phyloP scores from a whole-genome alignment of 2,888 invertebrate genomes.

The Platycheirus albimanus region DNA sequence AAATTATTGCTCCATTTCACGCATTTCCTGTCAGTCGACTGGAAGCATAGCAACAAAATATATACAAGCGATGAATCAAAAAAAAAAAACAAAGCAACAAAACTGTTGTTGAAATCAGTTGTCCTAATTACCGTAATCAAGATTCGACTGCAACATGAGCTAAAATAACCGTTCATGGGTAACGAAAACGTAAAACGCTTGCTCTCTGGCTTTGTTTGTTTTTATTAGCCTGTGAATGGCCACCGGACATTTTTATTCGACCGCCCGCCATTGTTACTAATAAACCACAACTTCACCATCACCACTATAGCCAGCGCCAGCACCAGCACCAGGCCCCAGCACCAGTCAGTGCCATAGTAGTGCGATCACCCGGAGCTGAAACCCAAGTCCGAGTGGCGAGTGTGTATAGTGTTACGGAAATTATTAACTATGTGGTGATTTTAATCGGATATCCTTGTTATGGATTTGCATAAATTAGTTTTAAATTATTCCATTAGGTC shows the following conservation, averaged over 20 bases:
- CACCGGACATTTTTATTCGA: conserved; percentile 41
- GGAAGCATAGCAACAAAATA: conserved; percentile 17
- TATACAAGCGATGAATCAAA: conserved; percentile 3
- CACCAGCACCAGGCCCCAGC: too few relatives aligned
- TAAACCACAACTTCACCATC: conserved; percentile 36
- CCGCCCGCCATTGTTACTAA: conserved; percentile 39
- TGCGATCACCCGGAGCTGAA: too few relatives aligned
- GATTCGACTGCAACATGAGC: conserved; percentile 56
- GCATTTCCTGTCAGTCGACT: conserved; percentile 31
- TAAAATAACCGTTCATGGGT: conserved; percentile 18
- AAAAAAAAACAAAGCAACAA: conserved; percentile 32
- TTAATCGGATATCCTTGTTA: conserved; percentile 56
- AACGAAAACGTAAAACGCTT: conserved; percentile 17
- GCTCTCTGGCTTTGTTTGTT: conserved; percentile 34
- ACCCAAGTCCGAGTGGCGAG: not conserved
- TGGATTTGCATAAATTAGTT: conserved; percentile 59
- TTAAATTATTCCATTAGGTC: conserved; percentile 51
- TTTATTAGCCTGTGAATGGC: conserved; percentile 28
- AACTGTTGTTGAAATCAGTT: conserved; percentile 40
- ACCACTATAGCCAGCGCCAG: not conserved
- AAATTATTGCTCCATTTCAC: conserved; percentile 58
- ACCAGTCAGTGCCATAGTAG: too few relatives aligned
- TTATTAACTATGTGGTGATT: conserved; percentile 62
- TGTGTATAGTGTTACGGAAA: conserved; percentile 43
- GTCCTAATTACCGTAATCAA: conserved; percentile 69